phyloP scores from a whole-genome alignment of 2,797 vertebrate genomes.

The Periparus ater region DNA sequence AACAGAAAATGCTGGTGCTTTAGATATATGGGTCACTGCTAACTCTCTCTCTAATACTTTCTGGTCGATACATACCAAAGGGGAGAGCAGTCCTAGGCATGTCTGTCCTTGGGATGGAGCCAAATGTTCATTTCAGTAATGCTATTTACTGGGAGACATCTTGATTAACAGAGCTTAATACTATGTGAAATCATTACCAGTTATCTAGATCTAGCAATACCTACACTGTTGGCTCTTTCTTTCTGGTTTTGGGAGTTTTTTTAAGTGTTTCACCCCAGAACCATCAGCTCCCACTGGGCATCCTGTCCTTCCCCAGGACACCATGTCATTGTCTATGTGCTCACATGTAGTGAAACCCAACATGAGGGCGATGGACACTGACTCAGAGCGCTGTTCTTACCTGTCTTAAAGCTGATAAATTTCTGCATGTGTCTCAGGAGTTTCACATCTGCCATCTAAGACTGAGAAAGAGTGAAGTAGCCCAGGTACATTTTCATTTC shows the following conservation, averaged over 20 bases:
- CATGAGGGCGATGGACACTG: constrained; percentile 12
- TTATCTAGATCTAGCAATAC: neutral
- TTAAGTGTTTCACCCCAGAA: neutral
- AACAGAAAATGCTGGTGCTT: constrained; percentile 29
- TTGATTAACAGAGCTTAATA: constrained; percentile 18
- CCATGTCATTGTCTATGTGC: constrained; percentile 66
- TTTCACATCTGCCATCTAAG: constrained; percentile 14
- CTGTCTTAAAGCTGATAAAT: constrained; percentile 16
- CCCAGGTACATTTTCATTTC: constrained; percentile 29
- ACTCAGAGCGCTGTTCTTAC: constrained; percentile 65
- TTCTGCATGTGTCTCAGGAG: constrained; percentile 1
- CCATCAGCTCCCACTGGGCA: neutral
- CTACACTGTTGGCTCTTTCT: neutral
- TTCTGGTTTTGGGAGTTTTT: neutral
- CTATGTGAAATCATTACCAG: neutral
- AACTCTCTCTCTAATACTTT: constrained; percentile 31
- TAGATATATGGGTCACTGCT: constrained; percentile 33
- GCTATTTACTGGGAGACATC: constrained; percentile 53
- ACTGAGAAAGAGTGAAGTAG: neutral
- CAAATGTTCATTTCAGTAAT: constrained; percentile 44
- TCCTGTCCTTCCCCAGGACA: neutral
- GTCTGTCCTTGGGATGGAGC: neutral
- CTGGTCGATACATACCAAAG: constrained; percentile 44
- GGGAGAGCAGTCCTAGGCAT: constrained; percentile 26
- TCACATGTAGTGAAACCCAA: constrained; percentile 42